Evolutionary conservation across 2,888 invertebrate genomes (phyloP).

Genomic region (Panopea generosa): DNA sequence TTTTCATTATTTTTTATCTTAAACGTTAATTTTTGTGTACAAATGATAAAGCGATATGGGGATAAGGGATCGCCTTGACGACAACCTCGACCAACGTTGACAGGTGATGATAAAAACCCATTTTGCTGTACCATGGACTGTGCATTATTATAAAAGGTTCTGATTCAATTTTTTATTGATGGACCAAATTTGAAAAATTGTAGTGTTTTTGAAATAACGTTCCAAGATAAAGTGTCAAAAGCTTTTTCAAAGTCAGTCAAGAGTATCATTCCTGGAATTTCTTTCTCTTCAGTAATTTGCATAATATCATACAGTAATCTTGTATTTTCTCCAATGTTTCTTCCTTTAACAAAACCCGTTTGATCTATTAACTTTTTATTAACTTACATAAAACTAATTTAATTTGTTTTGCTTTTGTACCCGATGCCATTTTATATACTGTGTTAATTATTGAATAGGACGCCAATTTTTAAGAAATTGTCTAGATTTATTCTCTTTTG

Average conservation of each 20-base stretch:
- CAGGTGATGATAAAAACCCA: slow-evolving; percentile 8
- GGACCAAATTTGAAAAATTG: slow-evolving; percentile 38
- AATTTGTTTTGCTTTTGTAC: slow-evolving; percentile 38
- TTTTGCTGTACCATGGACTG: neutral
- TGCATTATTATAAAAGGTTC: slow-evolving; percentile 15
- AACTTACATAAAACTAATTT: slow-evolving; percentile 42
- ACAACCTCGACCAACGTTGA: slow-evolving; percentile 23
- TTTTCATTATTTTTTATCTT: neutral
- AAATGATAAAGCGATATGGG: slow-evolving; percentile 26
- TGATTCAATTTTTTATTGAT: slow-evolving; percentile 26
- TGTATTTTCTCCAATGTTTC: slow-evolving; percentile 57
- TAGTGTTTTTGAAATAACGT: slow-evolving; percentile 30
- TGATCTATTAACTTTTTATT: slow-evolving; percentile 43
- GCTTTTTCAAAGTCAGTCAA: slow-evolving; percentile 51
- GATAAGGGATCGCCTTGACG: slow-evolving; percentile 38
- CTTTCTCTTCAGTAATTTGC: slow-evolving; percentile 37
- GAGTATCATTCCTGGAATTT: slow-evolving; percentile 44
- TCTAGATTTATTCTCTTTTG: slow-evolving; percentile 42
- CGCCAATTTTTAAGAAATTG: slow-evolving; percentile 47
- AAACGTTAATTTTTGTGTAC: neutral
- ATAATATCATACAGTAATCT: slow-evolving; percentile 57
- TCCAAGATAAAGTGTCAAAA: slow-evolving; percentile 47
- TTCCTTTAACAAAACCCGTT: slow-evolving; percentile 49
- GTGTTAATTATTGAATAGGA: slow-evolving; percentile 44
- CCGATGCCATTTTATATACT: slow-evolving; percentile 53